Evolutionary conservation across 2,888 invertebrate genomes (phyloP).

Genomic region (Agonopterix subpropinquella): DNA sequence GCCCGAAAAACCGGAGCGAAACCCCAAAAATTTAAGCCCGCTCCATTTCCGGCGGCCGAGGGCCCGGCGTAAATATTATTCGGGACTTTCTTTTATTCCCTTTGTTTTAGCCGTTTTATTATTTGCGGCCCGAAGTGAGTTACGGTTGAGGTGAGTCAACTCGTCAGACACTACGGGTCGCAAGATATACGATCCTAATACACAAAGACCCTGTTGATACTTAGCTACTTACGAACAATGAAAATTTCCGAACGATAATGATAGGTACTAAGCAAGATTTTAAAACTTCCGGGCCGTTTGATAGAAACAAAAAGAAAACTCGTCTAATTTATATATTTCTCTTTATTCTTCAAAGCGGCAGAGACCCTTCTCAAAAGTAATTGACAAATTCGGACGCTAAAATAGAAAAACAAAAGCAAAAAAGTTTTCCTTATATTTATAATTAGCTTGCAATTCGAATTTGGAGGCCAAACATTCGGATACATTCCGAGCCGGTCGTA

Average conservation of each 20-base stretch:
- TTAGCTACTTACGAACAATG: too few species aligned
- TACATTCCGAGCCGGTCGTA: constrained; percentile 41
- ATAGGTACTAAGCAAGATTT: constrained; percentile 41
- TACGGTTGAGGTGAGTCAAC: constrained; percentile 19
- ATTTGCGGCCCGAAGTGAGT: constrained; percentile 34
- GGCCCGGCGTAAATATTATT: constrained; percentile 62
- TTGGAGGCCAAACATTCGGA: constrained; percentile 24
- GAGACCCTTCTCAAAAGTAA: constrained; percentile 48
- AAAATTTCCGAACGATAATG: too few species aligned
- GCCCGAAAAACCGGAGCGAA: constrained; percentile 51
- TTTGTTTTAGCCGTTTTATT: constrained; percentile 65
- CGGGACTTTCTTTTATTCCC: constrained; percentile 57
- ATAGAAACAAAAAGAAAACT: constrained; percentile 49
- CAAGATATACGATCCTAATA: too few species aligned
- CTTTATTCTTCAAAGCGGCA: constrained; percentile 31
- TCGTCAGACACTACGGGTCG: constrained; percentile 1
- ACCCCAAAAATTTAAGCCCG: constrained; percentile 57
- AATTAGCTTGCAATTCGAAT: constrained; percentile 45
- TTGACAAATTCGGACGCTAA: constrained; percentile 52
- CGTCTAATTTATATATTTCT: constrained; percentile 52
- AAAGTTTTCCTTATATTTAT: constrained; percentile 22
- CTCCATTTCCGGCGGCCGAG: constrained; percentile 48
- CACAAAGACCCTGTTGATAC: too few species aligned
- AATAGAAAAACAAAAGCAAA: constrained; percentile 19
- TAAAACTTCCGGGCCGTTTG: constrained; percentile 43